Evolutionary conservation across 2,113 vertebrate genomes (phyloP), one percentile per base, ranked within the genome.

Genomic region (Donacobius atricapilla): DNA sequence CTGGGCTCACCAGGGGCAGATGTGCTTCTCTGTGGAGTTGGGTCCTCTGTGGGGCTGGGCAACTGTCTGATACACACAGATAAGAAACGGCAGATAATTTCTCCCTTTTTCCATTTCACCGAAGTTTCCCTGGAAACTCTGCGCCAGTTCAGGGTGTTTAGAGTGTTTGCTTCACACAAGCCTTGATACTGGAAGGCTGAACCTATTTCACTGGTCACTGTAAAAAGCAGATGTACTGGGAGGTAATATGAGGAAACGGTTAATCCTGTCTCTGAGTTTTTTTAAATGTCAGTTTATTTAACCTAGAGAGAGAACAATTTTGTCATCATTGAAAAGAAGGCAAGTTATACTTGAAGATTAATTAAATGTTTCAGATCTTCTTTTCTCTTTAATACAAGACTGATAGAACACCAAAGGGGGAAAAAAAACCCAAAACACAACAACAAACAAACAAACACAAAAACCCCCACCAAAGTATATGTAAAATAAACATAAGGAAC

Each of bases 391-490:
- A 61, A 82, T 39, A 56, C 16, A n/a, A 40, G 50, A 87, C 48
- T 50, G 58, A 64, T 15, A 37, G 30, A 48, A 65, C 60, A 90
- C 7, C 31, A 71, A 58, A 87, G 23, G 8, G 4, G 40, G 13
- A 42, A 5, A 30, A 65, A 73, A 64, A 33, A n/a, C n/a, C n/a
- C n/a, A n/a, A n/a, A n/a, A n/a, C n/a, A n/a, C n/a, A n/a, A n/a
- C n/a, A n/a, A n/a, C n/a, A n/a, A n/a, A n/a, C n/a, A 42, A 30
- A 24, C 0, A 0, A 23, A 63, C 45, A 4, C 12, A 31, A 35
- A 20, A 7, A 0, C 18, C 31, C n/a, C n/a, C n/a, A n/a, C n/a
- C 15, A 33, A 9, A 47, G 16, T 57, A 5, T 57, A 45, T 33
- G 47, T 69, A 83, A 89, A 88, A 83, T 54, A 90, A 83, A 65